Base-by-base conservation (phyloP, 2,113 vertebrate species). In the Cathartes aura region DNA sequence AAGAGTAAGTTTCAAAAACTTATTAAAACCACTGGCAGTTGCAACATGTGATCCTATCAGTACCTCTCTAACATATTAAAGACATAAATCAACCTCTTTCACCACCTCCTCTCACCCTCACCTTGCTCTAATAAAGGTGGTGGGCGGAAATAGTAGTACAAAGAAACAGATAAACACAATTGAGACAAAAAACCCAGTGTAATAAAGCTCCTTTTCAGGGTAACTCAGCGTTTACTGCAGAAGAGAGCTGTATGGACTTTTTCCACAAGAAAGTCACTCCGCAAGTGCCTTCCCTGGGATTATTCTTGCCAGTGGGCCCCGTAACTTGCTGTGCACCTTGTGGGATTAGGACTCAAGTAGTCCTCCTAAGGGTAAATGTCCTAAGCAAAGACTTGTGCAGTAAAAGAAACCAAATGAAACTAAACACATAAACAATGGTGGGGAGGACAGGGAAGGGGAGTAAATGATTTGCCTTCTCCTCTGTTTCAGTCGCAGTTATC, bases 361-460 rank as follows among this genome's bases (percentile, higher is more conserved):
- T 29, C 11, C 15, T 85, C 56, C 43, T 19, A 53, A 53, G 11
- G n/a, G 52, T 42, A 75, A 22, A 9, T 17, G 20, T 34, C 55
- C 55, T 13, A 47, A 90, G 32, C 55, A 60, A 58, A 88, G 38
- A 70, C 20, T n/a, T 59, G 30, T 45, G 68, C 38, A 84, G 34
- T 29, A 47, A 80, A 90, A 85, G 17, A 91, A 92, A 89, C 3
- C 20, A 72, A 89, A 94, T 64, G 9, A 82, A 94, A 85, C 23
- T 26, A 82, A 89, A 87, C 15, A 81, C 34, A 53, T 45, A 34
- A 83, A 68, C 3, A 29, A 12, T 38, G 48, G 76, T 2, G 2
- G 10, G 40, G 52, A 80, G 21, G 42, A 58, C 19, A 79, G 68
- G 15, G 27, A 87, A 58, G 30, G 30, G n/a, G 26, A 82, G 11